phyloP scores from a whole-genome alignment of 2,797 vertebrate species.

The Pogonophryne albipinna region DNA sequence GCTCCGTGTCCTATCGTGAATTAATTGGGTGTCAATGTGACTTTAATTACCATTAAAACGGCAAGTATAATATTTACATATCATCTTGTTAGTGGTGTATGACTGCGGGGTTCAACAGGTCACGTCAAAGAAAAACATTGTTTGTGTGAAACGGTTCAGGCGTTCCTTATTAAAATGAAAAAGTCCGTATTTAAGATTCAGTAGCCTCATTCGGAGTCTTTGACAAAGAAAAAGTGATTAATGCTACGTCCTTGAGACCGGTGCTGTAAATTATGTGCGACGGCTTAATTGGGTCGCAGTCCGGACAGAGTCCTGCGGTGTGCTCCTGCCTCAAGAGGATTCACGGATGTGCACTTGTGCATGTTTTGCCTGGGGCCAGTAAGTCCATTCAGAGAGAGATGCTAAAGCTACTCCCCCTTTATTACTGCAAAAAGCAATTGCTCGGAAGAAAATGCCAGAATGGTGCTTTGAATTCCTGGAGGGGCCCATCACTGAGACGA shows the following conservation, averaged over 20 bases:
- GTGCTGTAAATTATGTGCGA: constrained; percentile 56
- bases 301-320: constrained; percentile 56
- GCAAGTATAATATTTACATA: constrained; percentile 75
- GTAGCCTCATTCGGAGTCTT: constrained; percentile 17
- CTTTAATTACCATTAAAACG: constrained; percentile 76
- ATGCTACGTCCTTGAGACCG: constrained; percentile 52
- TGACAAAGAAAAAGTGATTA: constrained; percentile 56
- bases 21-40: constrained; percentile 76
- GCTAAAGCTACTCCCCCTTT: constrained; percentile 81
- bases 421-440: constrained; percentile 84
- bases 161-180: constrained; percentile 24
- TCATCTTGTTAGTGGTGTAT: constrained; percentile 37
- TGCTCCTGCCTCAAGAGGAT: constrained; percentile 69
- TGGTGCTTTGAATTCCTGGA: constrained; percentile 84
- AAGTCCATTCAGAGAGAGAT: constrained; percentile 78
- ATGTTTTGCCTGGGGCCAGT: constrained; percentile 79
- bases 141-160: constrained; percentile 5
- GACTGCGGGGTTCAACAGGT: constrained; percentile 69
- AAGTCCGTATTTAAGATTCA: constrained; percentile 2
- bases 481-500: constrained; percentile 82
- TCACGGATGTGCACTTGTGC: constrained; percentile 73
- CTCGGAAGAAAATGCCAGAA: constrained; percentile 84
- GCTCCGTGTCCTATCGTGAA: constrained; percentile 67
- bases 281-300: constrained; percentile 77
- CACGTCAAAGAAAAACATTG: constrained; percentile 36